These are phyloP conservation scores for Procambarus clarkii DNA, from an alignment of 1,140 invertebrate species.

Conservation along the genomic window DNA sequence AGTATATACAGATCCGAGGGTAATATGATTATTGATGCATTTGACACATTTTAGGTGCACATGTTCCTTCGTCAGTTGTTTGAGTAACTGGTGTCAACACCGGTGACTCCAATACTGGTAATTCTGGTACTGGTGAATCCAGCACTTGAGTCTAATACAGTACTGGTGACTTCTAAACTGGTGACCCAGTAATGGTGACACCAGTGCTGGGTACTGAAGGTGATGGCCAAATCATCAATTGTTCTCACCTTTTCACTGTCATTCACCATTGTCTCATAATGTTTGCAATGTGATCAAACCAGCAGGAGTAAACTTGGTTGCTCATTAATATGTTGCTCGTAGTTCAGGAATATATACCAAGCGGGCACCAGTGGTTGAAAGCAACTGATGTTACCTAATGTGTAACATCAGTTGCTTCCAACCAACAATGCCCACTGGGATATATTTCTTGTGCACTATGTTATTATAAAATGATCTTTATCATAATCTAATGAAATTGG, in stretches of 20 bases:
- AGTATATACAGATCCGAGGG: constrained; percentile 27
- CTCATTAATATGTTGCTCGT: neutral
- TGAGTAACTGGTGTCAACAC: neutral
- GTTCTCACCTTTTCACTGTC: constrained; percentile 33
- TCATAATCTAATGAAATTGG: neutral
- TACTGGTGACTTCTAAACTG: no score
- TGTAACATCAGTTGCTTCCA: no score
- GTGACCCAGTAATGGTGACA: no score
- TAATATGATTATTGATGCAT: constrained; percentile 29
- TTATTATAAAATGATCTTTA: no score
- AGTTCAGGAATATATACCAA: neutral
- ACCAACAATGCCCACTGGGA: no score
- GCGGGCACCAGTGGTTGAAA: no score
- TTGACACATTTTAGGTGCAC: constrained; percentile 28
- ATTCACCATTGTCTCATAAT: neutral
- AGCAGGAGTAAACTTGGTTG: constrained; percentile 1
- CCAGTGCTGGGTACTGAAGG: no score
- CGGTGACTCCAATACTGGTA: no score
- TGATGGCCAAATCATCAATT: constrained; percentile 20
- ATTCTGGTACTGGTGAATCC: no score
- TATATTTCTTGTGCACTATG: no score
- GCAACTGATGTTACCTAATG: no score
- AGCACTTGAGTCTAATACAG: no score
- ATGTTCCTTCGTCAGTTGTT: constrained; percentile 8
- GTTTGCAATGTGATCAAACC: constrained; percentile 9